A percentile compares a stretch with the other conserved stretches of the same genome.
Evolutionary conservation across 2,888 invertebrate genomes (phyloP).

Genomic region (Mycogona germanica): DNA sequence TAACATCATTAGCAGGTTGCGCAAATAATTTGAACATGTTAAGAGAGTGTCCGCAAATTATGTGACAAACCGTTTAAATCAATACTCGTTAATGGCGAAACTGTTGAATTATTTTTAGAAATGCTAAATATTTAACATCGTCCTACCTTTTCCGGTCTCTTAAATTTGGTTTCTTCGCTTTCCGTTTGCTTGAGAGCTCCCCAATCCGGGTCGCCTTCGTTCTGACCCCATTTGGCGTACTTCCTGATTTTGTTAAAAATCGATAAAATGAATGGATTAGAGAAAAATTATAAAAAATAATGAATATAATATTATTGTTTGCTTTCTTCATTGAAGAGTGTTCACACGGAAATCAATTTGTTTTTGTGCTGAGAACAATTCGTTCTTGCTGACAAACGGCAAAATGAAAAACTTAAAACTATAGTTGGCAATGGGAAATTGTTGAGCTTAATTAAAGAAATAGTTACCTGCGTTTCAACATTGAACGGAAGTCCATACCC

Average conservation of each 20-base stretch:
- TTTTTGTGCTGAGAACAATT: too few relatives aligned
- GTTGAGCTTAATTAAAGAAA: background rate
- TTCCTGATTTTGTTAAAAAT: slow-evolving; percentile 41
- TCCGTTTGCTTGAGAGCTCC: slow-evolving; percentile 85
- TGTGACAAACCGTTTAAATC: too few relatives aligned
- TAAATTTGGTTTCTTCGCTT: slow-evolving; percentile 61
- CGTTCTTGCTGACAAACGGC: too few relatives aligned
- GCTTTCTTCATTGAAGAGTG: background rate
- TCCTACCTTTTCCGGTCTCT: slow-evolving; percentile 84
- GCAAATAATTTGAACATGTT: too few relatives aligned
- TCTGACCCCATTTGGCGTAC: slow-evolving; percentile 84
- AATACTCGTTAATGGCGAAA: background rate
- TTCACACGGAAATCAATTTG: background rate
- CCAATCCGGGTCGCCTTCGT: slow-evolving; percentile 85
- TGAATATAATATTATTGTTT: background rate
- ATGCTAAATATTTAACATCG: slow-evolving; percentile 22
- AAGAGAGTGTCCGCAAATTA: too few relatives aligned
- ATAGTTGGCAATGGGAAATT: too few relatives aligned
- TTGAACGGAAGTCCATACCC: slow-evolving; percentile 97
- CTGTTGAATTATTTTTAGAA: slow-evolving; percentile 2
- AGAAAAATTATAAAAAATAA: background rate
- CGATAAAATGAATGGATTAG: background rate
- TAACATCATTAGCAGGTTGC: too few relatives aligned
- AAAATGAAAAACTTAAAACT: too few relatives aligned
- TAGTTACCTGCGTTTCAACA: slow-evolving; percentile 68